Percentiles rank a stretch among this genome's conserved stretches.
Conservation (phyloP, 2,113 vertebrate genomes). For the Dipodomys stephensi region DNA sequence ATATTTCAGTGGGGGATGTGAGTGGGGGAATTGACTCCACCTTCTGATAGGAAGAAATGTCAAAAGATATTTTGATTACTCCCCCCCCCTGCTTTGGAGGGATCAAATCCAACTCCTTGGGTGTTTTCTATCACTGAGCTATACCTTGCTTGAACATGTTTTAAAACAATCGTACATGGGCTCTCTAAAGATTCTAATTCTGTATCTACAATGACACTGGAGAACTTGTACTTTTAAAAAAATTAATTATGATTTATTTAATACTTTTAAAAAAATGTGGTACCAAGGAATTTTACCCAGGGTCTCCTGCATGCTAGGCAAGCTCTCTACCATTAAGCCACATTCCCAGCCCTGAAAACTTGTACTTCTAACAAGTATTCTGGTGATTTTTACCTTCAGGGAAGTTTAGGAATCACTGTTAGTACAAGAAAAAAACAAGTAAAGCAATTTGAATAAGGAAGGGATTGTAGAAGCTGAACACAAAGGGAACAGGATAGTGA, state of each 20-base stretch:
- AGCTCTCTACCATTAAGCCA: no score
- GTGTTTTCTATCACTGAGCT: no score
- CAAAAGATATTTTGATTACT: background rate
- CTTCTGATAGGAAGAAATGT: background rate
- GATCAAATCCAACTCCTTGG: background rate
- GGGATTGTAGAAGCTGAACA: background rate
- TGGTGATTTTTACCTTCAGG: constrained; percentile 47
- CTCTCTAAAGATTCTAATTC: background rate
- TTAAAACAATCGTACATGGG: background rate
- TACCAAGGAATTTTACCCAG: no score
- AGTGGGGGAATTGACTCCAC: background rate
- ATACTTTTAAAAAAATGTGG: no score
- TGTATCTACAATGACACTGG: background rate
- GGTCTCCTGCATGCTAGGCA: no score
- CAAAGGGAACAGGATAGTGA: constrained; percentile 4
- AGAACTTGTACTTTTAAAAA: background rate
- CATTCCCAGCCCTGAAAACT: background rate
- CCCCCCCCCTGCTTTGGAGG: background rate
- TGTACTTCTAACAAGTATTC: constrained; percentile 38
- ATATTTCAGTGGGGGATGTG: background rate
- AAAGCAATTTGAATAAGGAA: constrained; percentile 17
- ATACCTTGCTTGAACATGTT: background rate
- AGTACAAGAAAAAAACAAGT: constrained; percentile 28
- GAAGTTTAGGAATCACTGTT: background rate
- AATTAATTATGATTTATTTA: no score